Evolutionary conservation across 2,888 invertebrate genomes (phyloP).

Genomic region (Agrotis clavis): DNA sequence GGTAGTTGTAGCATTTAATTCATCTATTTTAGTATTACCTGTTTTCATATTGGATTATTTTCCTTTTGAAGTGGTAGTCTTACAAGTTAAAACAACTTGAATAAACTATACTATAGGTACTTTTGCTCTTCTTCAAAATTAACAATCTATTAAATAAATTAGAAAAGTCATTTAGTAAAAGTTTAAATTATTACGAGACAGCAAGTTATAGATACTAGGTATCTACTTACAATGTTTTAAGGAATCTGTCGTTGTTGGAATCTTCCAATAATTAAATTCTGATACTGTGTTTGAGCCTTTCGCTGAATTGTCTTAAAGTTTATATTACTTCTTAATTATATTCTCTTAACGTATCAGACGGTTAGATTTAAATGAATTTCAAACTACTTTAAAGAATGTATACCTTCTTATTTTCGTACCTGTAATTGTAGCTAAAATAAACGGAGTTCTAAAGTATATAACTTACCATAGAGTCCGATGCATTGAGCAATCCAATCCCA

Average conservation of each 20-base stretch:
- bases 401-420: neutral
- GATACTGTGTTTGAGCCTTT: conserved; percentile 5
- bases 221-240: conserved; percentile 11
- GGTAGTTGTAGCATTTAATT: neutral
- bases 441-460: conserved; percentile 13
- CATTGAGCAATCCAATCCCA: conserved; percentile 87
- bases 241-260: conserved; percentile 10
- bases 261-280: conserved; percentile 24
- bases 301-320: conserved; percentile 18
- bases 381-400: conserved; percentile 12
- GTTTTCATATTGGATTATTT: neutral
- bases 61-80: neutral
- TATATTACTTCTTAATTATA: neutral
- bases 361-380: conserved; percentile 17
- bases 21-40: neutral
- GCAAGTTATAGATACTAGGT: neutral
- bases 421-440: conserved; percentile 14
- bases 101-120: too few relatives aligned
- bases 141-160: neutral
- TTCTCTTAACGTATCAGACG: neutral
- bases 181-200: conserved; percentile 9
- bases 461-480: conserved; percentile 83
- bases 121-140: conserved; percentile 1
- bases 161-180: neutral
- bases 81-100: neutral